phyloP scores from a whole-genome alignment of 2,113 vertebrate species.

The Sialia sialis region DNA sequence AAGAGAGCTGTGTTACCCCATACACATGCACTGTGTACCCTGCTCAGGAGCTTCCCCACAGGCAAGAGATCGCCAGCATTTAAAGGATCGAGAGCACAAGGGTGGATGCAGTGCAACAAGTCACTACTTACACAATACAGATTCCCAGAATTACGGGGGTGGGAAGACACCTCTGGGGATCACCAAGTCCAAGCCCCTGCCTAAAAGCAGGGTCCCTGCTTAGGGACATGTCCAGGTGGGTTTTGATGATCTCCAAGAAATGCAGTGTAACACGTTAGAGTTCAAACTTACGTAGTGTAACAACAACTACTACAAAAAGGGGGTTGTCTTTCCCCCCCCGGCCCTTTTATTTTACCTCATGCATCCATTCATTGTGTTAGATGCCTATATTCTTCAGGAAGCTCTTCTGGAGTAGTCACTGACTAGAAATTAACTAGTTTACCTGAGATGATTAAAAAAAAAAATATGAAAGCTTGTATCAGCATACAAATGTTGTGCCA shows the following conservation, averaged over 20 bases:
- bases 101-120: not conserved
- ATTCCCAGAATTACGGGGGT: not conserved
- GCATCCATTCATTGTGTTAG: not conserved
- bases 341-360: not conserved
- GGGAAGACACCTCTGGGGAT: not conserved
- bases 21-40: not conserved
- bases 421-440: not conserved
- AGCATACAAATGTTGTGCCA: not conserved
- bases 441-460: slow-evolving; percentile 39
- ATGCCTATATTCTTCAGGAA: not conserved
- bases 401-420: not conserved
- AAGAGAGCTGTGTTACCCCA: not conserved
- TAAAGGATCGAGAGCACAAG: not conserved
- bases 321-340: too few species aligned
- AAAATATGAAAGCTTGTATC: not conserved
- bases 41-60: not conserved
- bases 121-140: not conserved
- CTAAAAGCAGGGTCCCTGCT: not conserved
- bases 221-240: not conserved
- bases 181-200: not conserved
- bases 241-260: not conserved
- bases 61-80: not conserved
- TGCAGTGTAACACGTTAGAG: not conserved
- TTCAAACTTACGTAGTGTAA: not conserved
- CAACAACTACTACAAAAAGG: not conserved